Evolutionary conservation across 2,797 vertebrate genomes (phyloP), one percentile per base, ranked within the genome.

Genomic region (Gallinago stenura): DNA sequence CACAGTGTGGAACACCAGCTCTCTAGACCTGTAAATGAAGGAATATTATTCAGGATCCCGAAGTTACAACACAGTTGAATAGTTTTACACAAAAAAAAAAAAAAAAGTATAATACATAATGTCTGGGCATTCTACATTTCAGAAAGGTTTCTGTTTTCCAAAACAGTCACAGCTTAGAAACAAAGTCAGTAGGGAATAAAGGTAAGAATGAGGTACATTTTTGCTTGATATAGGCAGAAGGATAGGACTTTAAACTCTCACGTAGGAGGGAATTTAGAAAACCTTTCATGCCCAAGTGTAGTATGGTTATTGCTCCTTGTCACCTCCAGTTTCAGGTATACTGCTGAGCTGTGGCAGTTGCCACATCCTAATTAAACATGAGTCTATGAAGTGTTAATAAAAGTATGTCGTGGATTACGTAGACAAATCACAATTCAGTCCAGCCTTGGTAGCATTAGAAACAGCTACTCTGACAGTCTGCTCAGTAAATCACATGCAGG

Each of bases 21-120:
- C 72, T 88, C 51, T 79, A 88, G 54, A 69, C 35, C 73, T 51
- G 50, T 78, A 72, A 92, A 77, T 53, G 68, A 76, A 73, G 75
- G 41, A 70, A 68, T 53, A 71, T 24, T 80, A 71, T 61, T 65
- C 64, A 83, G 41, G 48, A 86, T 85, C 65, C 61, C 37, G 16
- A 68, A 78, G 31, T 51, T 83, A 72, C 50, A 80, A 68, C 4
- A 61, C 0, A 1, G 30, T 30, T 71, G 45, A 82, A 86, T 35
- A 71, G 12, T 80, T 92, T 82, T 25, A 83, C 39, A 45, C 0
- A 31, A 28, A 26, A 8, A 39, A 37, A 37, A 37, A 37, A 37
- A 37, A 37, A 39, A 53, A 24, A 39, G 13, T 43, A 19, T n/a
- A 61, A 41, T 39, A 54, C 21, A 30, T 70, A 66, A 64, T 13